Evolutionary conservation across 2,797 vertebrate species (phyloP), one percentile per base, ranked within the genome.

Genomic region (Sebastes variabilis): DNA sequence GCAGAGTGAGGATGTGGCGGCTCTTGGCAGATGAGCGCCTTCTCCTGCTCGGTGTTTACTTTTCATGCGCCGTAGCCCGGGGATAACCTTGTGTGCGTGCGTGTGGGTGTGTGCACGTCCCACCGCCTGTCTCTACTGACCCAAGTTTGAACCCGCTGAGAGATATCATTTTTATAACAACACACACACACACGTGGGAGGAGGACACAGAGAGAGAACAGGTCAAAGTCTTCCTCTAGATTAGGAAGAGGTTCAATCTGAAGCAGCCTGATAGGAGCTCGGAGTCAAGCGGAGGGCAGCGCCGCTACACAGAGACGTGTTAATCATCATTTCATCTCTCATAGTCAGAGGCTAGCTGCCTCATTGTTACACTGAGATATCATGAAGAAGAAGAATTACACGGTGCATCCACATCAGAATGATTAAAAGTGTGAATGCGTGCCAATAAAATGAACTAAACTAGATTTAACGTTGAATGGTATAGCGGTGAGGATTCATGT

Each of bases 61-160:
- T 94, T 93, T 92, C 95, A 85, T 76, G 77, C 69, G 11, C 72
- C 30, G 62, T 68, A 87, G 82, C 88, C 89, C 80, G 85, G 70
- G 90, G 82, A 92, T 95, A 96, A 96, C 95, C 94, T 85, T 78
- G 81, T 66, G 69, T 34, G 80, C 34, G 22, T 14, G 72, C n/a
- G 56, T 22, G 76, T 22, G 78, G 25, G 27, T 3, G 66, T 25
- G 67, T 20, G 59, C 24, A 56, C 13, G 67, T 70, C 88, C 89
- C 88, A 83, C 77, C 85, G 77, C 70, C 68, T 71, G 75, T 38
- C 73, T 55, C 66, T 75, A 66, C 89, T 97, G 97, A 97, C 97
- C 97, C 86, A 80, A 22, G 95, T 90, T 96, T 98, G 97, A 97
- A 97, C 97, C 94, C 95, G 52, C 81, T 42, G 81, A 88, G 22